Conservation (phyloP, 2,113 vertebrate species). For the Cathartes aura region DNA sequence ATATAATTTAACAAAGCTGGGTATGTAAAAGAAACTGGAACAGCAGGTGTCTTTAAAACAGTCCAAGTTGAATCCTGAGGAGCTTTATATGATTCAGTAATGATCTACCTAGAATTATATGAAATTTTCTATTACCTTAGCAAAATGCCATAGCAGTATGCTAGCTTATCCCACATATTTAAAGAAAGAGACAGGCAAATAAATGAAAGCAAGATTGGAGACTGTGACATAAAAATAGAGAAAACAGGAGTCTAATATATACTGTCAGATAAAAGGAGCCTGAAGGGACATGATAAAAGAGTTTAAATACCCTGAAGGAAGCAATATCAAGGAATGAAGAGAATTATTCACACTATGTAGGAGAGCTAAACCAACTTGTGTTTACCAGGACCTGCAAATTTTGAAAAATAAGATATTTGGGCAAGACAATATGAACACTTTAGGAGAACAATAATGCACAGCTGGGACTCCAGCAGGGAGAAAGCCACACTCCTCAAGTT, state of each 20-base stretch:
- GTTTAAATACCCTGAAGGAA: constrained; percentile 38
- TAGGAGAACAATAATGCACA: neutral
- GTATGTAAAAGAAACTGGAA: neutral
- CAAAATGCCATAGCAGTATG: neutral
- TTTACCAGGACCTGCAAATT: neutral
- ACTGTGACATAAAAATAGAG: constrained; percentile 21
- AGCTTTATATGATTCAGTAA: neutral
- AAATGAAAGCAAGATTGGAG: constrained; percentile 27
- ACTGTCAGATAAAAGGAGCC: constrained; percentile 52
- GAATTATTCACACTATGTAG: neutral
- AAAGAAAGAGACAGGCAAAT: constrained; percentile 36
- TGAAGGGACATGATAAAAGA: constrained; percentile 46
- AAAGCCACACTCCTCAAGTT: neutral
- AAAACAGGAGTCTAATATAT: constrained; percentile 14
- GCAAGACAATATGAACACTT: neutral
- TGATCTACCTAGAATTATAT: neutral
- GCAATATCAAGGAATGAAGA: neutral
- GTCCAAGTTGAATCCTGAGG: neutral
- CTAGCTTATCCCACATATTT: constrained; percentile 2
- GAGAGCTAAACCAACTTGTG: neutral
- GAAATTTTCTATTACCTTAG: neutral
- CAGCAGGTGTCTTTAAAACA: neutral
- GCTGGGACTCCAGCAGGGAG: neutral
- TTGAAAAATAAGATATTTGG: neutral
- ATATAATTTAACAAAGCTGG: neutral